phyloP scores from a whole-genome alignment of 2,888 invertebrate genomes.

The Nomada fucata region DNA sequence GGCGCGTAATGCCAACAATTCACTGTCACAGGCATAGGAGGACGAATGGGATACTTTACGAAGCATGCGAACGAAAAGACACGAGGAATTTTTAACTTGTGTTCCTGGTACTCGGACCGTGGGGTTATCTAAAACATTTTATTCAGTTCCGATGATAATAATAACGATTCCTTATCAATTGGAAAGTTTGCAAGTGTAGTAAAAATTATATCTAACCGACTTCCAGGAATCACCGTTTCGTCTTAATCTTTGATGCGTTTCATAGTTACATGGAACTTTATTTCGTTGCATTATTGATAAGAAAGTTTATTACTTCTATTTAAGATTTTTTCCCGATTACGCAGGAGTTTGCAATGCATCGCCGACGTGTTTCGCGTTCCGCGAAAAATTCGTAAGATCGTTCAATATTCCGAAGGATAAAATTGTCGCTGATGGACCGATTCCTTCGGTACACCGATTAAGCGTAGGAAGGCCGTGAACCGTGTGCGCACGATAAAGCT shows the following conservation, averaged over 20 bases:
- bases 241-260: not conserved
- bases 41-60: not conserved
- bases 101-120: constrained; percentile 16
- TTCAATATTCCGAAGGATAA: not conserved
- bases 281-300: not conserved
- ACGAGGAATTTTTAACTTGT: not conserved
- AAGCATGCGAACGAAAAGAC: not conserved
- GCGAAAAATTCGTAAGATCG: not conserved
- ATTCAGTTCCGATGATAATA: not conserved
- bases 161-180: not conserved
- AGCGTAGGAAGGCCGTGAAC: not conserved
- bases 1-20: too few species aligned
- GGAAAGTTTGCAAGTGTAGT: not conserved
- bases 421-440: not conserved
- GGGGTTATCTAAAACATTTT: not conserved
- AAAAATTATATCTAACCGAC: not conserved
- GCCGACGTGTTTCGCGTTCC: not conserved
- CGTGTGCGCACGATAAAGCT: not conserved
- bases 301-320: not conserved
- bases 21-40: constrained; percentile 13
- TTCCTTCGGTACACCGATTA: not conserved
- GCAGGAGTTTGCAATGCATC: not conserved
- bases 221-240: not conserved
- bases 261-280: not conserved
- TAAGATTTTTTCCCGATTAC: not conserved